Conservation (phyloP, 2,113 vertebrate species). For the Hippopotamus amphibius region DNA sequence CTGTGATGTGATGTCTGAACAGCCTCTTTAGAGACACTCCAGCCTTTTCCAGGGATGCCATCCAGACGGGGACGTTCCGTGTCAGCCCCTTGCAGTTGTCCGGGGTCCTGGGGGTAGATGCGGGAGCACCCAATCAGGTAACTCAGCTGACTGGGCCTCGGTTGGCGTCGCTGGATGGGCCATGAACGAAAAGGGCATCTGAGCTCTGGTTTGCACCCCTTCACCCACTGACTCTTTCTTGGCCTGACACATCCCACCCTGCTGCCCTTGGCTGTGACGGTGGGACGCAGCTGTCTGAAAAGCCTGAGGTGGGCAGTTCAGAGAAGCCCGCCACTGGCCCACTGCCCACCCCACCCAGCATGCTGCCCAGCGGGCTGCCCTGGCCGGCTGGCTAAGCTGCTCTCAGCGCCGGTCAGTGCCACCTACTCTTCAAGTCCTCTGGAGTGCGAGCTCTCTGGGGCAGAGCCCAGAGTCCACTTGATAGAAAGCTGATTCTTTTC, state of each 20-base stretch:
- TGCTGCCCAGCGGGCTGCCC: rapidly evolving
- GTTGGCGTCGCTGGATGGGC: not conserved
- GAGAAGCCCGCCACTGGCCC: not conserved
- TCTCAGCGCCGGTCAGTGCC: not conserved
- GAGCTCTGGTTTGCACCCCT: not conserved
- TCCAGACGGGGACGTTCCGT: not conserved
- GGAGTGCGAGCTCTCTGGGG: not conserved
- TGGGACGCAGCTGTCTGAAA: not conserved
- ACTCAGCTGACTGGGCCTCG: not conserved
- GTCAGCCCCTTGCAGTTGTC: not conserved
- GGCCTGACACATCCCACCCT: not conserved
- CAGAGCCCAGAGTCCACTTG: not conserved
- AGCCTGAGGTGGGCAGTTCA: not conserved
- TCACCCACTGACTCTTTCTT: not conserved
- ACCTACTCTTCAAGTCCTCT: not conserved
- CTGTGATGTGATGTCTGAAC: slow-evolving; percentile 69
- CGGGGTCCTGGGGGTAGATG: not conserved
- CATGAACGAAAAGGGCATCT: not conserved
- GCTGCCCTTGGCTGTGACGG: not conserved
- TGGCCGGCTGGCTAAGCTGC: not conserved
- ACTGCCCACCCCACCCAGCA: not conserved
- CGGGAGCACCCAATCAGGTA: not conserved
- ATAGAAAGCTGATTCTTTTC: slow-evolving; percentile 63
- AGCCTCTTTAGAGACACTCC: slow-evolving; percentile 53
- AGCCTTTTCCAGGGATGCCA: slow-evolving; percentile 40